These are phyloP conservation scores for Catocala nupta DNA, from an alignment of 2,888 invertebrate species.

Conservation along the genomic window DNA sequence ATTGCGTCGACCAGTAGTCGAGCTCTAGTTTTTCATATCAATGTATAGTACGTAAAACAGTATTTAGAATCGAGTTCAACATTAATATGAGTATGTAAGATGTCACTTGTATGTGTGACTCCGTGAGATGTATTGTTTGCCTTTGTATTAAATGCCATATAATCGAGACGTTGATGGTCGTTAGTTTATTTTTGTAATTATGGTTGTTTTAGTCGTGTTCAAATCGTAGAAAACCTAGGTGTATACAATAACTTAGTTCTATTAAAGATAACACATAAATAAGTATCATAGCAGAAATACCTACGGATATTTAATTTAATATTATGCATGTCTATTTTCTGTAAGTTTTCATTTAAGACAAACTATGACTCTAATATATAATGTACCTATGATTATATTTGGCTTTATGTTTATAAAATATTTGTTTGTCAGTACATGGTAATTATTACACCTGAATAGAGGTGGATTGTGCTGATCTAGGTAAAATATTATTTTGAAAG, in stretches of 20 bases:
- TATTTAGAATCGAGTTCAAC: slow-evolving; percentile 32
- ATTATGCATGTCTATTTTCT: slow-evolving; percentile 3
- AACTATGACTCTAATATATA: no score
- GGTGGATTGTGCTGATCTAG: no score
- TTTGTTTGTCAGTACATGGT: no score
- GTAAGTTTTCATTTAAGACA: no score
- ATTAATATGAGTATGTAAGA: background rate
- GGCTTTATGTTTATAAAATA: no score
- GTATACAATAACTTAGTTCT: slow-evolving; percentile 26
- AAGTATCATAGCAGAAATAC: slow-evolving; percentile 19
- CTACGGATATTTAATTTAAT: slow-evolving; percentile 19
- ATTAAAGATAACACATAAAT: slow-evolving; percentile 28
- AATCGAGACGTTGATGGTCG: slow-evolving; percentile 35
- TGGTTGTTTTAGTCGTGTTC: slow-evolving; percentile 54
- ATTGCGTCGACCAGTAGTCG: background rate
- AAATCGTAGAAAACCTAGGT: slow-evolving; percentile 41
- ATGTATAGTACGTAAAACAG: slow-evolving; percentile 34
- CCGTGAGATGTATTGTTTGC: background rate
- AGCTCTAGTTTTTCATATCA: background rate
- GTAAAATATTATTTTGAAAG: no score
- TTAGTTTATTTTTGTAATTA: slow-evolving; percentile 42
- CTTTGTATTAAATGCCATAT: slow-evolving; percentile 48
- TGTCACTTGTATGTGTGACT: background rate
- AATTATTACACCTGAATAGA: no score
- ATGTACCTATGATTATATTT: no score